Conservation (phyloP, 2,113 vertebrate genomes). For the Otolemur garnettii region DNA sequence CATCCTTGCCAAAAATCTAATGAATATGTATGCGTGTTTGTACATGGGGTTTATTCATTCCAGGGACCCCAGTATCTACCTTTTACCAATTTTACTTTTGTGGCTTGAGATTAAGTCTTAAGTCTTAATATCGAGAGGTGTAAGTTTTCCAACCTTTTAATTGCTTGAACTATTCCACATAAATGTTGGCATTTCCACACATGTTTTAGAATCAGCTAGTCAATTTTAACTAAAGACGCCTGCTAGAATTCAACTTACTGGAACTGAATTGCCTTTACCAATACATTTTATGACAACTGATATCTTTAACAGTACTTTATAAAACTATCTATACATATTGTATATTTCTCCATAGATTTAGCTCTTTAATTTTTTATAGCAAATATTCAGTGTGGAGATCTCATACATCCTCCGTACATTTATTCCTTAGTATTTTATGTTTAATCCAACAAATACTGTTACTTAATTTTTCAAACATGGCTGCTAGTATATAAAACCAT, state of each 20-base stretch:
- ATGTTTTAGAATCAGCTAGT: background rate
- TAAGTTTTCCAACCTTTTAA: background rate
- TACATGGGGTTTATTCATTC: background rate
- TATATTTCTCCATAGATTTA: background rate
- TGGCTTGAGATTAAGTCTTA: background rate
- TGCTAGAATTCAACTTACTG: background rate
- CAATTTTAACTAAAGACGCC: background rate
- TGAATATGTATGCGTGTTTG: background rate
- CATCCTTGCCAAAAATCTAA: background rate
- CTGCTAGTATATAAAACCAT: background rate
- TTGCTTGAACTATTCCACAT: background rate
- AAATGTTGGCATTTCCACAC: background rate
- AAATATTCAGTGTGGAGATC: background rate
- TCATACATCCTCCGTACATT: background rate
- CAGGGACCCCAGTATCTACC: background rate
- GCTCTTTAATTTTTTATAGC: background rate
- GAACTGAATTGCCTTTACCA: background rate
- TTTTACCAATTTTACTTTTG: background rate
- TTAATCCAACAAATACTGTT: background rate
- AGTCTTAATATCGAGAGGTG: background rate
- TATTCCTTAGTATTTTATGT: background rate
- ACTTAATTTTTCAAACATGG: conserved; percentile 45
- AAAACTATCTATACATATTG: background rate
- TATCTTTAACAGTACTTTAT: background rate
- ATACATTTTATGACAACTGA: background rate